These are phyloP conservation scores for Ahaetulla prasina DNA, from an alignment of 2,113 vertebrate genomes.

Conservation along the genomic window DNA sequence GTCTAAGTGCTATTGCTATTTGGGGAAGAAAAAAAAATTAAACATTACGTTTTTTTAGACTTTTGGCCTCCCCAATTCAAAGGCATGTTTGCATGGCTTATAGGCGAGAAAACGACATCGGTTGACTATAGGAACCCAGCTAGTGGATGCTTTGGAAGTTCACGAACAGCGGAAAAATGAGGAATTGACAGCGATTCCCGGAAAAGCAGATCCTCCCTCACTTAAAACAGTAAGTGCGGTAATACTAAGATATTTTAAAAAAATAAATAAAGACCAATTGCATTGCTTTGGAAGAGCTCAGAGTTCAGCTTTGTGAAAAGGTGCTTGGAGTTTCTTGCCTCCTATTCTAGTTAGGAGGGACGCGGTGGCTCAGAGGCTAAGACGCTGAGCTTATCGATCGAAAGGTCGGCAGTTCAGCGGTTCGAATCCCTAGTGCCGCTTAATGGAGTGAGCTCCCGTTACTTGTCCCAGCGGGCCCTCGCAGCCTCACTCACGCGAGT, in stretches of 20 bases:
- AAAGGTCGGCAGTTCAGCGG: too few relatives aligned
- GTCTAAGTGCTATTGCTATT: neutral
- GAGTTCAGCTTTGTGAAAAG: neutral
- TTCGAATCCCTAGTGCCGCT: too few relatives aligned
- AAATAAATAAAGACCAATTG: neutral
- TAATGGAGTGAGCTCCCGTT: too few relatives aligned
- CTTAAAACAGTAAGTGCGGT: constrained; percentile 58
- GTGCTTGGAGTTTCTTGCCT: neutral
- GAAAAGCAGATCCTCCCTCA: constrained; percentile 27
- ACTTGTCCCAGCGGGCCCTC: too few relatives aligned
- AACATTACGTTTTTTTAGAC: neutral
- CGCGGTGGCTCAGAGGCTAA: too few relatives aligned
- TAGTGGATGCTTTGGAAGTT: constrained; percentile 69
- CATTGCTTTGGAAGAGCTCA: neutral
- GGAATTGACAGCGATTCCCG: constrained; percentile 47
- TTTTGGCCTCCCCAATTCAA: neutral
- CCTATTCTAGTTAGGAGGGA: neutral
- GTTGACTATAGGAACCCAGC: constrained; percentile 70
- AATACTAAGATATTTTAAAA: neutral
- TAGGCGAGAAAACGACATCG: constrained; percentile 82
- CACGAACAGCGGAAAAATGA: constrained; percentile 44
- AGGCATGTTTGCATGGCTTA: neutral
- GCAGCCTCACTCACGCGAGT: too few relatives aligned
- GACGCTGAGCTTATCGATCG: too few relatives aligned
- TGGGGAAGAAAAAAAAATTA: neutral